Conservation (phyloP, 2,113 vertebrate genomes). For the Deroptyus accipitrinus region DNA sequence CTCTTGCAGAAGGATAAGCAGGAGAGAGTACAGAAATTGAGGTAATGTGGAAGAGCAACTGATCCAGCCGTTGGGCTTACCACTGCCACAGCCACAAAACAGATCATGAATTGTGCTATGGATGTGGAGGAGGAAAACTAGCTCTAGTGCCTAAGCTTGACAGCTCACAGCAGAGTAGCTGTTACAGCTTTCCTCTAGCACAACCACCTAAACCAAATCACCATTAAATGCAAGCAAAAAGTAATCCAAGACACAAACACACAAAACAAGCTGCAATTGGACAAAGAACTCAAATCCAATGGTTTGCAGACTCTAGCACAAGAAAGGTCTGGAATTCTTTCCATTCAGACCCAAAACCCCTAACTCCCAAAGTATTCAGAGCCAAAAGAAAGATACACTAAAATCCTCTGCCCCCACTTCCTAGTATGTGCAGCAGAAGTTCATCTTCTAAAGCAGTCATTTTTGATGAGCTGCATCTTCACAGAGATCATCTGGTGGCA, state of each 20-base stretch:
- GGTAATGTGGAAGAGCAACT: background rate
- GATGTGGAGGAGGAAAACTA: background rate
- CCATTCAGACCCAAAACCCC: background rate
- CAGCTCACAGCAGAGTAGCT: background rate
- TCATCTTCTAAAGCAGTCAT: background rate
- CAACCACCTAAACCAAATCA: background rate
- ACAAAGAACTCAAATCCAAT: background rate
- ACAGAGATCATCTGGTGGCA: fast-evolving
- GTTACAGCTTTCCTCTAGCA: background rate
- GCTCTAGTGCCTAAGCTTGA: background rate
- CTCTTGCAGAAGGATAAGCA: background rate
- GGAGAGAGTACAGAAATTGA: background rate
- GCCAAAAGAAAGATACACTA: background rate
- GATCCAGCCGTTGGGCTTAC: background rate
- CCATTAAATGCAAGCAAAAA: background rate
- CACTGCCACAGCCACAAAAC: background rate
- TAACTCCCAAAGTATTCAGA: background rate
- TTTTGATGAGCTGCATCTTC: background rate
- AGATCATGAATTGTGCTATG: background rate
- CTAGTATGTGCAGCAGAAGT: background rate
- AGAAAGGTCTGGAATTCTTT: background rate
- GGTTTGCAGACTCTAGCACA: background rate
- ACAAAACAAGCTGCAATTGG: background rate
- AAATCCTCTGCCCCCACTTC: background rate
- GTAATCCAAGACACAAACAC: background rate